Conservation (phyloP, 1,140 invertebrate species). For the Bilobella aurantiaca region DNA sequence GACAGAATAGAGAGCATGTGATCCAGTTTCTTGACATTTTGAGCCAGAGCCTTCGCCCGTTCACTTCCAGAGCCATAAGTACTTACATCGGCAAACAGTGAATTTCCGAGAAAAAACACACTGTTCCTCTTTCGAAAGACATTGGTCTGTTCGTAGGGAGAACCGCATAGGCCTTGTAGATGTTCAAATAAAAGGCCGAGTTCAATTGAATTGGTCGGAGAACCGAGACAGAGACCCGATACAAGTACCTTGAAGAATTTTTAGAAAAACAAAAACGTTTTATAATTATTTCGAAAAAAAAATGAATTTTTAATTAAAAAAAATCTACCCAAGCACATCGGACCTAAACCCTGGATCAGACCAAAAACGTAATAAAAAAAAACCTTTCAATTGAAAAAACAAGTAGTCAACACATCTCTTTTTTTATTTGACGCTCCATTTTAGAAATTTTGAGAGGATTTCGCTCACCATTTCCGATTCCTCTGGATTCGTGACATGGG, state of each 20-base stretch:
- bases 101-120: conserved; percentile 28
- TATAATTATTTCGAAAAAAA: too few relatives aligned
- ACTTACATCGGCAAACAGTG: conserved; percentile 9
- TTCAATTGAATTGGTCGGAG: neutral
- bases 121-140: conserved; percentile 6
- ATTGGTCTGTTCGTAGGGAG: conserved; percentile 14
- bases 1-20: conserved; percentile 19
- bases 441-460: too few relatives aligned
- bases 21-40: conserved; percentile 24
- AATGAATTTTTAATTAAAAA: too few relatives aligned
- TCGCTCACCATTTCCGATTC: conserved; percentile 28
- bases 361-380: too few relatives aligned
- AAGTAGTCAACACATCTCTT: neutral
- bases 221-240: conserved; percentile 19
- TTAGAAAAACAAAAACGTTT: too few relatives aligned
- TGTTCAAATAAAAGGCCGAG: conserved; percentile 28
- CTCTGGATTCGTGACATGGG: neutral
- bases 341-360: too few relatives aligned
- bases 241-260: conserved; percentile 26
- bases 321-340: too few relatives aligned
- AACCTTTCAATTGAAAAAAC: neutral
- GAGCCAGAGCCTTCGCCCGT: neutral
- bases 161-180: conserved; percentile 24
- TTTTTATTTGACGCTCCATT: too few relatives aligned
- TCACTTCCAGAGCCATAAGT: conserved; percentile 14